Conservation (phyloP, 2,888 invertebrate species). For the Psylliodes chrysocephalus region DNA sequence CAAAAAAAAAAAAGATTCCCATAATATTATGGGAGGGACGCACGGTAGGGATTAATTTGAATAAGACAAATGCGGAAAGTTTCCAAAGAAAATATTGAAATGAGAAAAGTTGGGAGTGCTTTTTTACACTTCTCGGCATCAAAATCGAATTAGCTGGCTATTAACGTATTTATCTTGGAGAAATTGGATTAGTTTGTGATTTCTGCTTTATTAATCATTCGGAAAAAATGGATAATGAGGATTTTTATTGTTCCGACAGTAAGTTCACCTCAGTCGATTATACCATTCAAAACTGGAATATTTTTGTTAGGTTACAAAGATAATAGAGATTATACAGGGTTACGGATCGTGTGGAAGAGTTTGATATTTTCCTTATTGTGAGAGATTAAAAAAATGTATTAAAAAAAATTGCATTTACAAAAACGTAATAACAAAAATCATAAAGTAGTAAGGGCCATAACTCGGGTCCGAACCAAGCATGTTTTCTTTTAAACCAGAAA, state of each 20-base stretch:
- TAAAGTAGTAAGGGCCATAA: no score
- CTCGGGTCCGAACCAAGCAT: no score
- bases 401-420: no score
- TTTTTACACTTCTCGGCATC: slow-evolving; percentile 42
- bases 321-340: no score
- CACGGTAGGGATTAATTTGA: slow-evolving; percentile 47
- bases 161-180: slow-evolving; percentile 45
- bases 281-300: no score
- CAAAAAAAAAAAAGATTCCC: slow-evolving; percentile 42
- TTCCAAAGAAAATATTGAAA: slow-evolving; percentile 46
- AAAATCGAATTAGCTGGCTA: slow-evolving; percentile 44
- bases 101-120: slow-evolving; percentile 45
- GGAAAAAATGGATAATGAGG: not conserved
- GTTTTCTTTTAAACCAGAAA: no score
- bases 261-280: not conserved
- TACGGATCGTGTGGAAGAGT: no score
- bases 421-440: no score
- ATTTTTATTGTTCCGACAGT: not conserved
- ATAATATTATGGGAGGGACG: slow-evolving; percentile 43
- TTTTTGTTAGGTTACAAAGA: no score
- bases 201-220: slow-evolving; percentile 23
- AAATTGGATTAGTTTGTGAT: slow-evolving; percentile 33
- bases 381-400: no score
- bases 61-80: slow-evolving; percentile 50
- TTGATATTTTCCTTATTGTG: no score